Evolutionary conservation across 2,113 vertebrate species (phyloP).

Genomic region (Actenoides hombroni): DNA sequence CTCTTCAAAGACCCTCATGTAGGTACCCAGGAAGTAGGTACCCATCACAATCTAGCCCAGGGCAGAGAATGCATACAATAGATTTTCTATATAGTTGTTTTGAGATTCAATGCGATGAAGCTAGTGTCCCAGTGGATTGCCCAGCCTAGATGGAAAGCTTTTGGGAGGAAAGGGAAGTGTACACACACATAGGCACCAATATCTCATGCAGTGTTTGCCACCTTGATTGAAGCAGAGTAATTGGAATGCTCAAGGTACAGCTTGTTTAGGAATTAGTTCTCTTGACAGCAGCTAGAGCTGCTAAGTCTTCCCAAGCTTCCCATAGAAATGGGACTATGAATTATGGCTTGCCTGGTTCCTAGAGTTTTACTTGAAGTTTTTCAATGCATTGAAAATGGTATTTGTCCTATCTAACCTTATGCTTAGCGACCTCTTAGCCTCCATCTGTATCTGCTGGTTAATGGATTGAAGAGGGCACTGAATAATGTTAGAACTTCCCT

Average conservation of each 20-base stretch:
- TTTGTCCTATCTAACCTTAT: not conserved
- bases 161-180: not conserved
- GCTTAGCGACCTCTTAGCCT: not conserved
- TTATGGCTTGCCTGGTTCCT: not conserved
- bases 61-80: not conserved
- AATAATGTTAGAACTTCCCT: not conserved
- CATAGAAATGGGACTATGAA: not conserved
- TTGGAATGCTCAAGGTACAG: not conserved
- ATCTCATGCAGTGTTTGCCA: not conserved
- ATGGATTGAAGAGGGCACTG: not conserved
- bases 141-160: not conserved
- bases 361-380: not conserved
- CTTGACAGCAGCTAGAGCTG: not conserved
- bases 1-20: not conserved
- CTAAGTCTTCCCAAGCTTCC: not conserved
- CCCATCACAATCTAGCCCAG: not conserved
- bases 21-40: not conserved
- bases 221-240: not conserved
- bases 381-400: not conserved
- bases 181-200: not conserved
- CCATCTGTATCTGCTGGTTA: not conserved
- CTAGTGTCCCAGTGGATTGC: rapidly evolving
- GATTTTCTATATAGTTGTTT: not conserved
- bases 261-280: not conserved
- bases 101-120: not conserved